Evolutionary conservation across 2,113 vertebrate genomes (phyloP), one percentile per base, ranked within the genome.

Genomic region (Oryzias woworae): DNA sequence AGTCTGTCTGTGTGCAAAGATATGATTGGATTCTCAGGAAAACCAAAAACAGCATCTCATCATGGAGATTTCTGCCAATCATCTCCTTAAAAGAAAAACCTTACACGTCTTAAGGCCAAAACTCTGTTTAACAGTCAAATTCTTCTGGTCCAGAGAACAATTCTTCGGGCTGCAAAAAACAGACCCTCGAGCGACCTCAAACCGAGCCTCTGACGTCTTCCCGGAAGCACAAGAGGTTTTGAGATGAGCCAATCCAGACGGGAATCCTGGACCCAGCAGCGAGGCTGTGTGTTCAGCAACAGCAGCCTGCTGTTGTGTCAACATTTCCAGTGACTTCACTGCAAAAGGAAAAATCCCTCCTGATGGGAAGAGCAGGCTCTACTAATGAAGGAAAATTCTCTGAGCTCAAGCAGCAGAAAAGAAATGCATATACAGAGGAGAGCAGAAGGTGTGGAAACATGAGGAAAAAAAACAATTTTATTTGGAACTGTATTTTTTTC

Each of bases 271-370:
- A 71, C 42, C 65, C 66, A 58, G 16, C 54, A 66, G 72, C 4
- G 26, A 54, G 3, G 5, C 50, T 68, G 73, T 28, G 67, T 66
- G 80, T 70, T 73, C 2, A 17, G 77, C 10, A 77, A 64, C 36
- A 80, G 81, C 71, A 3, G n/a, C 22, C 64, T 51, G 66, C 66
- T 66, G 62, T 52, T 63, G 72, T 78, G 68, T 87, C 77, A 85
- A 73, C 65, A 50, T 91, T 90, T 89, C 87, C 88, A 90, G 78
- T 75, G 80, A 85, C 20, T 66, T 77, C 43, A 68, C 63, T 66
- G 4, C 62, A 52, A 53, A 59, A 68, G 69, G 66, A 80, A 86
- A 85, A 77, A 70, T 78, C 71, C 62, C 71, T 54, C 72, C 74
- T 69, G 64, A 68, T 73, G 60, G 59, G 63, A 67, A 71, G 44